Conservation (phyloP, 2,888 invertebrate genomes). For the Agrilus biguttatus region DNA sequence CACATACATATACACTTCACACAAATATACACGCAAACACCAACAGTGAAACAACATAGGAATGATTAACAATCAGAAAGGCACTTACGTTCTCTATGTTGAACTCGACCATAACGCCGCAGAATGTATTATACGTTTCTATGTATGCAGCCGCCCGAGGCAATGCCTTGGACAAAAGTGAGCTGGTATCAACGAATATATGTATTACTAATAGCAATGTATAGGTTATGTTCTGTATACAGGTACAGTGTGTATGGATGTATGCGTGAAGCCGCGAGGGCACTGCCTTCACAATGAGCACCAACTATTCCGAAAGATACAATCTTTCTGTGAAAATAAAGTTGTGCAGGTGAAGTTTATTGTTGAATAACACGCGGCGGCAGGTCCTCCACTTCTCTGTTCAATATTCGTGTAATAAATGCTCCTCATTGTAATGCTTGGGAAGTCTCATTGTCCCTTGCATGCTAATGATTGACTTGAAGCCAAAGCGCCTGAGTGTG, state of each 20-base stretch:
- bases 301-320: constrained; percentile 25
- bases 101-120: too few species aligned
- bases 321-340: constrained; percentile 24
- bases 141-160: not conserved
- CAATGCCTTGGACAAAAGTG: not conserved
- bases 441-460: too few species aligned
- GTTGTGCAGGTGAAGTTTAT: constrained; percentile 15
- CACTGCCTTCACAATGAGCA: constrained; percentile 24
- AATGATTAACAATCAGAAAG: too few species aligned
- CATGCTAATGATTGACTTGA: too few species aligned
- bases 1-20: too few species aligned
- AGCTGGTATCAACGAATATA: constrained; percentile 18
- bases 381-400: constrained; percentile 3
- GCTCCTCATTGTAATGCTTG: too few species aligned
- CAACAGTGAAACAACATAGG: too few species aligned
- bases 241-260: constrained; percentile 1
- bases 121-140: too few species aligned
- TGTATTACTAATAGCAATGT: constrained; percentile 19
- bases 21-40: too few species aligned
- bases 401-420: not conserved
- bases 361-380: constrained; percentile 1
- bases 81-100: too few species aligned
- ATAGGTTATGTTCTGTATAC: too few species aligned
- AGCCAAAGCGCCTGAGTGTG: too few species aligned
- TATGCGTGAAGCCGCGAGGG: constrained; percentile 18